A percentile compares a stretch with the other conserved stretches of the same genome.
Conservation (phyloP, 2,797 vertebrate species). For the Gymnocypris eckloni region DNA sequence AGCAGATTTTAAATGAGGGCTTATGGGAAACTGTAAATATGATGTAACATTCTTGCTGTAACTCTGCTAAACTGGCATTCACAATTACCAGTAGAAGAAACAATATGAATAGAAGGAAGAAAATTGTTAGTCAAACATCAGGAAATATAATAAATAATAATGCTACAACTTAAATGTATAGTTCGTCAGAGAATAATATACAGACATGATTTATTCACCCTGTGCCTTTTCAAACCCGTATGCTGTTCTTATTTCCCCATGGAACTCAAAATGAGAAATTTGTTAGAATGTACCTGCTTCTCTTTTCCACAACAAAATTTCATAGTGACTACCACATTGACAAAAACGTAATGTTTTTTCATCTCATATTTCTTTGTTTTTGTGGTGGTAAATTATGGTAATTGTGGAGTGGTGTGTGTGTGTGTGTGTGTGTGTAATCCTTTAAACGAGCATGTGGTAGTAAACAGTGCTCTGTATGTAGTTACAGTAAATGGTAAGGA, state of each 20-base stretch:
- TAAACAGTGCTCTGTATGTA: no score
- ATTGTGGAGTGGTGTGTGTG: no score
- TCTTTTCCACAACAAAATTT: no score
- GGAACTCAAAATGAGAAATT: no score
- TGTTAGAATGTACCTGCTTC: no score
- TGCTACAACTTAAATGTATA: background rate
- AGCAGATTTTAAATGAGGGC: background rate
- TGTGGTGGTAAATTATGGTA: no score
- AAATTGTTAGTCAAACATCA: background rate
- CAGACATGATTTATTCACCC: background rate
- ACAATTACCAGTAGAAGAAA: background rate
- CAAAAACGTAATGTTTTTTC: no score
- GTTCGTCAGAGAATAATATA: background rate
- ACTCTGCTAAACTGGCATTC: background rate
- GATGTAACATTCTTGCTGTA: background rate
- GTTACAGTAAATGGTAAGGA: no score
- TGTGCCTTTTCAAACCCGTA: background rate
- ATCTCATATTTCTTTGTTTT: no score
- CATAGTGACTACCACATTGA: no score
- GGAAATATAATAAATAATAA: background rate
- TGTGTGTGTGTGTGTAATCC: no score
- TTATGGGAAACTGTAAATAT: slow-evolving; percentile 11
- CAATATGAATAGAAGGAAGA: background rate
- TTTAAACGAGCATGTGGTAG: no score
- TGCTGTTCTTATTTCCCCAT: background rate